Percentiles rank a stretch among this genome's conserved stretches.
Conservation (phyloP, 2,797 vertebrate genomes). For the Spinus pinus region DNA sequence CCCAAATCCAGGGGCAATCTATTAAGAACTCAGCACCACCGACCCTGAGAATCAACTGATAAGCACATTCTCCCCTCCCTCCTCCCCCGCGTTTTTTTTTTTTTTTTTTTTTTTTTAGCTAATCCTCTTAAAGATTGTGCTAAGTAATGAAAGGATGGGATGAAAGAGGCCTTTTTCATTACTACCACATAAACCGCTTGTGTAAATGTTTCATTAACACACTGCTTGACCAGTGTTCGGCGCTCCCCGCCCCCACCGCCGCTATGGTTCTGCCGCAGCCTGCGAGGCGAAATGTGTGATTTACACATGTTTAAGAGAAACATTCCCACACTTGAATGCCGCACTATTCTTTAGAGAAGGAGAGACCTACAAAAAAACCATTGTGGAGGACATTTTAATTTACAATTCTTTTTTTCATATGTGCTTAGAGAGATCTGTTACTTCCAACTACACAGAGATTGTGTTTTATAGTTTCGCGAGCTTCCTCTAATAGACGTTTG, state of each 20-base stretch:
- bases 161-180: conserved; percentile 74
- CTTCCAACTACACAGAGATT: conserved; percentile 27
- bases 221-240: conserved; percentile 61
- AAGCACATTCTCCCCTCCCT: conserved; percentile 53
- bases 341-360: conserved; percentile 5
- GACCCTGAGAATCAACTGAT: conserved; percentile 74
- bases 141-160: conserved; percentile 75
- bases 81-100: not conserved
- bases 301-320: conserved; percentile 69
- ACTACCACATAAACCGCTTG: conserved; percentile 75
- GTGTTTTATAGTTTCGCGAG: conserved; percentile 13
- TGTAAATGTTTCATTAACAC: conserved; percentile 81
- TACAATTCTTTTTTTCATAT: conserved; percentile 48
- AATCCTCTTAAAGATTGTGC: conserved; percentile 77
- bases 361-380: not conserved
- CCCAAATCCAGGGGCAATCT: conserved; percentile 74
- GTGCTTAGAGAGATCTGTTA: conserved; percentile 51
- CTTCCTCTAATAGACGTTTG: not conserved
- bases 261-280: not conserved
- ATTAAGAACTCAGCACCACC: conserved; percentile 72
- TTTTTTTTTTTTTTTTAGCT: not conserved
- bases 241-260: not conserved
- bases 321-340: conserved; percentile 68
- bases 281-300: conserved; percentile 53
- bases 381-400: conserved; percentile 62